phyloP scores from a whole-genome alignment of 2,113 vertebrate genomes.

The Mandrillus leucophaeus region DNA sequence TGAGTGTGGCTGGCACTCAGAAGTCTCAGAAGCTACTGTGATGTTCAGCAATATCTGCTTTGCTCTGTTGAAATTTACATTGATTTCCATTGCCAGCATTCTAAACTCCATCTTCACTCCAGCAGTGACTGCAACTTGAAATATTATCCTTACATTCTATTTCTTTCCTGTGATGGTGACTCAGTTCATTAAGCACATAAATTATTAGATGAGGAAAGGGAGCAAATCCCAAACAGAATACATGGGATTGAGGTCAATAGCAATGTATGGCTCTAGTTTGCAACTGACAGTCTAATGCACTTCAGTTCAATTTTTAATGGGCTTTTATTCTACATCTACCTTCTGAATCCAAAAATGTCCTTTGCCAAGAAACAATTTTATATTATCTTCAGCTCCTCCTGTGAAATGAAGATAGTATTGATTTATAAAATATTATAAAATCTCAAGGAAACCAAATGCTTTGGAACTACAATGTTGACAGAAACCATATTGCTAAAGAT shows the following conservation, averaged over 20 bases:
- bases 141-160: neutral
- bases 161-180: neutral
- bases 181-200: neutral
- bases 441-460: neutral
- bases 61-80: neutral
- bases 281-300: neutral
- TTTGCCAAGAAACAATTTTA: slow-evolving; percentile 27
- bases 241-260: neutral
- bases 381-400: neutral
- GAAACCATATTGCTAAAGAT: neutral
- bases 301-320: slow-evolving; percentile 58
- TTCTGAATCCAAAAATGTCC: slow-evolving; percentile 45
- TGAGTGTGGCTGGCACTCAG: neutral
- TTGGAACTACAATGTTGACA: slow-evolving; percentile 15
- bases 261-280: neutral
- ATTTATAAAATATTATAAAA: slow-evolving; percentile 33
- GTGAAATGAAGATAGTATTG: slow-evolving; percentile 32
- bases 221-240: neutral
- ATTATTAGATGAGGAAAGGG: neutral
- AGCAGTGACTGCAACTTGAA: neutral
- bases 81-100: neutral
- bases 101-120: neutral
- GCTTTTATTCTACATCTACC: slow-evolving; percentile 49
- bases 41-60: neutral
- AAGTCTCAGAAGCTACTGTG: neutral